Conservation (phyloP, 37 sponge, comb jelly and placozoan genomes). For the Axinella damicornis region DNA sequence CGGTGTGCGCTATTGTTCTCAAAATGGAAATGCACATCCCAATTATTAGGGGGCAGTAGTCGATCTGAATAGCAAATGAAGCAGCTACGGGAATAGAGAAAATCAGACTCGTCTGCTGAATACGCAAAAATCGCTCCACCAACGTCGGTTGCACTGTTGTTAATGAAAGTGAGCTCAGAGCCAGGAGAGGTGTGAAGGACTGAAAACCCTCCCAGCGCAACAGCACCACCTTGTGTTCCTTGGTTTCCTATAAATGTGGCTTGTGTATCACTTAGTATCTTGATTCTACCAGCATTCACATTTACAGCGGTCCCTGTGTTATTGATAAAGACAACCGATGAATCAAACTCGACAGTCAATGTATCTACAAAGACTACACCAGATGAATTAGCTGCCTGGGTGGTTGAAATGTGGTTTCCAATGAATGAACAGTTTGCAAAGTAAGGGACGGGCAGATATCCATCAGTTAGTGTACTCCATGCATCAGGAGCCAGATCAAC, state of each 20-base stretch:
- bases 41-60: too few species aligned
- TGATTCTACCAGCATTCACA: background rate
- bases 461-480: conserved; percentile 9
- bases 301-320: conserved; percentile 20
- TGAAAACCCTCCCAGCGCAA: conserved; percentile 17
- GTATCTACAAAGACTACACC: background rate
- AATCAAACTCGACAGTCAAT: background rate
- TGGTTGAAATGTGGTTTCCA: background rate
- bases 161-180: background rate
- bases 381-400: background rate
- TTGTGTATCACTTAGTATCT: background rate
- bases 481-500: conserved; percentile 24
- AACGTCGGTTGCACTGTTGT: conserved; percentile 27
- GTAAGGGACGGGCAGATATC: conserved; percentile 15
- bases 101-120: background rate
- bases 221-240: conserved; percentile 21
- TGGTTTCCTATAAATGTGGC: background rate
- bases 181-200: background rate
- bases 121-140: conserved; percentile 40
- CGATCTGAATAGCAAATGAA: conserved; percentile 7
- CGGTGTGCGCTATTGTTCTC: background rate
- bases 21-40: conserved; percentile 13
- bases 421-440: conserved; percentile 14
- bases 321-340: background rate
- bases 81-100: background rate